Evolutionary conservation across 2,797 vertebrate genomes (phyloP), one percentile per base, ranked within the genome.

Genomic region (Muscicapa striata): DNA sequence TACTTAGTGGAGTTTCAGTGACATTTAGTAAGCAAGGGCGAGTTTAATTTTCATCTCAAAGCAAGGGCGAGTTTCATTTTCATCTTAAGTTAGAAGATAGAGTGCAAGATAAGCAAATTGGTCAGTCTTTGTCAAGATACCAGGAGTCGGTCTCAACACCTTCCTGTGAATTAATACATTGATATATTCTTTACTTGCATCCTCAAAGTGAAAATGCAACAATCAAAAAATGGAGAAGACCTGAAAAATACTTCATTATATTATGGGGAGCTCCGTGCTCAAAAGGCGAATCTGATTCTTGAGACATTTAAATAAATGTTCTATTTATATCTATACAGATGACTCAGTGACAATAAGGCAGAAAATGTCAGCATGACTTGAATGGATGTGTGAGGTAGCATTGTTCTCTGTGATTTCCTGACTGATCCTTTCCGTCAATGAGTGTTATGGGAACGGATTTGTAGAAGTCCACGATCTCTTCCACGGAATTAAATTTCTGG

Each of bases 391-490:
- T 98, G 58, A 99, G 98, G 88, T 98, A 98, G 90, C 98, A 98
- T 87, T 98, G 95, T 93, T 98, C 62, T 97, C 97, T 95, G 70
- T 95, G 97, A 27, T 27, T 81, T 85, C 96, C 89, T 1, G 96
- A 89, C 15, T 92, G 82, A 51, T 97, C 98, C 91, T 97, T 98
- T 76, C 98, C 98, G 0, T 99, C 98, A 57, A 99, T 93, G 43
- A 99, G 97, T 3, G 95, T 90, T 54, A 99, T 98, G 34, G 99
- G 99, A 64, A 98, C 98, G 10, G 97, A 97, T 93, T 97, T 98
- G 97, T 99, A 98, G 97, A 99, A 98, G 93, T 98, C 98, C 74
- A 99, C 97, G 95, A 99, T 99, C 13, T 98, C 98, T 92, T 98
- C 95, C 78, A 99, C 98, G 0, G 98, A 98, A 87, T 98, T 97